Conservation (phyloP, 2,113 vertebrate species). For the Notothenia coriiceps region DNA sequence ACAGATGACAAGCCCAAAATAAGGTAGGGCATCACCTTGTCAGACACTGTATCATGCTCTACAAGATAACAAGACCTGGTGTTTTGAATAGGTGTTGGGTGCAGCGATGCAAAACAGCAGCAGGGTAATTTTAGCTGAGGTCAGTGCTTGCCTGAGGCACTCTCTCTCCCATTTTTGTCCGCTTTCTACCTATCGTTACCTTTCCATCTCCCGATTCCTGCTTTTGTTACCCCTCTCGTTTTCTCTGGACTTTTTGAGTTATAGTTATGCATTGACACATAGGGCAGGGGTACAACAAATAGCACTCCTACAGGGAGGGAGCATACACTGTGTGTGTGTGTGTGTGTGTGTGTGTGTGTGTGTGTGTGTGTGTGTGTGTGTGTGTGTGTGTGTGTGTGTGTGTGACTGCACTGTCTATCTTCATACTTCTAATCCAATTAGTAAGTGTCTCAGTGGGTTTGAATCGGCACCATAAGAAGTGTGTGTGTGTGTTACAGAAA, state of each 20-base stretch:
- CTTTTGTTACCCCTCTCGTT: not conserved
- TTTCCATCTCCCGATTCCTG: not conserved
- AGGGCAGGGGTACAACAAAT: conserved; percentile 7
- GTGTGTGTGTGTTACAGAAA: conserved; percentile 4
- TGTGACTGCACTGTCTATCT: conserved; percentile 22
- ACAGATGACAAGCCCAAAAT: conserved; percentile 42
- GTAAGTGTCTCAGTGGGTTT: conserved; percentile 34
- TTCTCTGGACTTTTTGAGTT: not conserved
- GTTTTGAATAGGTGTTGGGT: conserved; percentile 66
- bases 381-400: not conserved
- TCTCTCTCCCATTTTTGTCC: conserved; percentile 27
- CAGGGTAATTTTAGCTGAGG: conserved; percentile 74
- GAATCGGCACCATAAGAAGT: conserved; percentile 5
- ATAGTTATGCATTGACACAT: conserved; percentile 25
- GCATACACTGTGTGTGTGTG: not conserved
- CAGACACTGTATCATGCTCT: conserved; percentile 27
- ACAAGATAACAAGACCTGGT: conserved; percentile 44
- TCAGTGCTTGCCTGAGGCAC: conserved; percentile 67
- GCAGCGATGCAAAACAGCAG: conserved; percentile 68
- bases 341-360: not conserved
- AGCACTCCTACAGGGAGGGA: not conserved
- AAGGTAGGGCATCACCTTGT: conserved; percentile 36
- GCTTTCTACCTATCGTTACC: conserved; percentile 3
- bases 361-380: too few relatives aligned
- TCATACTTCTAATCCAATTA: conserved; percentile 60